Conservation (phyloP, 2,888 invertebrate species). For the Papilio demoleus region DNA sequence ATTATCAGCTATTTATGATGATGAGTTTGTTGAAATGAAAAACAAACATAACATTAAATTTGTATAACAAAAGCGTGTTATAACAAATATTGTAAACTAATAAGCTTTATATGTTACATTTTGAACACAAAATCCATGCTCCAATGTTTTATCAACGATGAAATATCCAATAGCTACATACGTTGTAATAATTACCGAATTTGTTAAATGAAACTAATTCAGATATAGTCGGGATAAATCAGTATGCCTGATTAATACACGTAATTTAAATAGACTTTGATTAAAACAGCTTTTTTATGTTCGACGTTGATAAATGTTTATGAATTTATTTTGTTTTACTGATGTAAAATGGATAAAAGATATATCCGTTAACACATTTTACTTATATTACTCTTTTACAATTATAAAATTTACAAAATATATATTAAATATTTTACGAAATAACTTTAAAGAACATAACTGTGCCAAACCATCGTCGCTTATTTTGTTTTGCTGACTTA, state of each 20-base stretch:
- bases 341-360: too few species aligned
- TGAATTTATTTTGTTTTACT: slow-evolving; percentile 32
- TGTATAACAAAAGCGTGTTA: not conserved
- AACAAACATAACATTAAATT: not conserved
- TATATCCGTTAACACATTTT: too few species aligned
- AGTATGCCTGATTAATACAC: slow-evolving; percentile 37
- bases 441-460: too few species aligned
- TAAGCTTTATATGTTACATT: not conserved
- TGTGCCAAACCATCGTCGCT: too few species aligned
- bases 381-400: too few species aligned
- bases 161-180: slow-evolving; percentile 5
- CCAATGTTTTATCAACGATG: not conserved
- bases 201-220: slow-evolving; percentile 36
- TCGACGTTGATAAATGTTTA: slow-evolving; percentile 34
- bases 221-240: slow-evolving; percentile 38
- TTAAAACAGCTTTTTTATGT: slow-evolving; percentile 35
- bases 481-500: too few species aligned
- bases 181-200: slow-evolving; percentile 31
- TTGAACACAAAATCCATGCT: slow-evolving; percentile 2
- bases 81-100: slow-evolving; percentile 3
- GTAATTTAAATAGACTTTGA: slow-evolving; percentile 39
- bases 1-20: too few species aligned
- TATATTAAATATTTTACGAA: too few species aligned
- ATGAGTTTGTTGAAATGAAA: not conserved
- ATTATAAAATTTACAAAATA: too few species aligned